These are phyloP conservation scores for Helarctos malayanus DNA, from an alignment of 2,797 vertebrate species.

Conservation along the genomic window DNA sequence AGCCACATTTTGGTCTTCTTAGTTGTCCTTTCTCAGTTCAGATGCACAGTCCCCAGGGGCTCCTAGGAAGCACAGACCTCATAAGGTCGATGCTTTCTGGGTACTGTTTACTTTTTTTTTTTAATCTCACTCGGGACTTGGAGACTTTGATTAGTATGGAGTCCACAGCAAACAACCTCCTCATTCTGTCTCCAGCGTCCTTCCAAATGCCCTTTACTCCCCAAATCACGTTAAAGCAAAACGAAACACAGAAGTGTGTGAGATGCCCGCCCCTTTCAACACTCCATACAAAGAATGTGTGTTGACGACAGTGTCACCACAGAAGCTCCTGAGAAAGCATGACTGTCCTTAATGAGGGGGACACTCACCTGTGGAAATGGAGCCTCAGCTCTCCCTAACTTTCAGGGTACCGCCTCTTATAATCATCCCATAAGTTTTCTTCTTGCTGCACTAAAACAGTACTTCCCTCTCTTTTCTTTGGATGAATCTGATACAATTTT, in stretches of 20 bases:
- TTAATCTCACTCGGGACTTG: neutral
- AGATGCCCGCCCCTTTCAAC: neutral
- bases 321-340: neutral
- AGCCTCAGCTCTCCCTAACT: neutral
- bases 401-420: too few relatives aligned
- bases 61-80: neutral
- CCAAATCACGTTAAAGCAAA: neutral
- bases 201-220: neutral
- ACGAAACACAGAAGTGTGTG: neutral
- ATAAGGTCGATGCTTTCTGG: neutral
- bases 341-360: neutral
- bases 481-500: neutral
- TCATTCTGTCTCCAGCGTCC: neutral
- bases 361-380: neutral
- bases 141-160: neutral
- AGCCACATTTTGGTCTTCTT: neutral
- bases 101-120: neutral
- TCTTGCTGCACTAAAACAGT: neutral
- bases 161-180: neutral
- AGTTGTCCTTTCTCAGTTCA: neutral
- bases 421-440: neutral
- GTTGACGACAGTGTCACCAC: accelerated
- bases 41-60: neutral
- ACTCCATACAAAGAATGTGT: neutral
- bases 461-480: neutral